Evolutionary conservation across 2,797 vertebrate species (phyloP).

Genomic region (Mormyrus hasselquistii): DNA sequence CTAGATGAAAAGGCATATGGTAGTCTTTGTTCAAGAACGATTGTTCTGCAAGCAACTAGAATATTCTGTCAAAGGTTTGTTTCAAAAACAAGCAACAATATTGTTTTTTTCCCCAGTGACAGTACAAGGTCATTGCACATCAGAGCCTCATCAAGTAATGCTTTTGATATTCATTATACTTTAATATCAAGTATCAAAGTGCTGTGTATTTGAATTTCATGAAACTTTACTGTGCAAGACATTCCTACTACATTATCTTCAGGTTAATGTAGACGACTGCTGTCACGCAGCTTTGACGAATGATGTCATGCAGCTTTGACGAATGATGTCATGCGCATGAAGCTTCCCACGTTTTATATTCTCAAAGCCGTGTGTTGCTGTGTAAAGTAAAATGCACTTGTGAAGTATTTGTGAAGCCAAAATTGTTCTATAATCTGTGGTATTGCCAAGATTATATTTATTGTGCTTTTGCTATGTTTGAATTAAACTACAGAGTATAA

Average conservation of each 20-base stretch:
- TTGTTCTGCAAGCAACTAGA: neutral
- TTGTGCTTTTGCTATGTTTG: conserved; percentile 54
- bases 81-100: neutral
- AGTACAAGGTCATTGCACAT: conserved; percentile 1
- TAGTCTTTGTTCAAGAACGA: neutral
- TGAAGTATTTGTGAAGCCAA: conserved; percentile 59
- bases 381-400: conserved; percentile 55
- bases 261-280: neutral
- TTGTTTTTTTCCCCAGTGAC: neutral
- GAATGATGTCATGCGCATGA: conserved; percentile 33
- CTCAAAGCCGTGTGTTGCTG: conserved; percentile 40
- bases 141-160: neutral
- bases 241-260: neutral
- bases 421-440: conserved; percentile 50
- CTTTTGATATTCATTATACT: neutral
- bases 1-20: neutral
- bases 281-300: conserved; percentile 30
- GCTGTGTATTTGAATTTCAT: neutral
- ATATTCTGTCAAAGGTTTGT: neutral
- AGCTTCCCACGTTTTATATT: conserved; percentile 47
- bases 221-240: neutral
- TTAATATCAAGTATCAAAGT: neutral
- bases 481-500: conserved; percentile 18
- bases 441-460: conserved; percentile 62
- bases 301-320: conserved; percentile 37